Base-by-base conservation (phyloP, 2,113 vertebrate genomes). In the Ceyx cyanopectus region DNA sequence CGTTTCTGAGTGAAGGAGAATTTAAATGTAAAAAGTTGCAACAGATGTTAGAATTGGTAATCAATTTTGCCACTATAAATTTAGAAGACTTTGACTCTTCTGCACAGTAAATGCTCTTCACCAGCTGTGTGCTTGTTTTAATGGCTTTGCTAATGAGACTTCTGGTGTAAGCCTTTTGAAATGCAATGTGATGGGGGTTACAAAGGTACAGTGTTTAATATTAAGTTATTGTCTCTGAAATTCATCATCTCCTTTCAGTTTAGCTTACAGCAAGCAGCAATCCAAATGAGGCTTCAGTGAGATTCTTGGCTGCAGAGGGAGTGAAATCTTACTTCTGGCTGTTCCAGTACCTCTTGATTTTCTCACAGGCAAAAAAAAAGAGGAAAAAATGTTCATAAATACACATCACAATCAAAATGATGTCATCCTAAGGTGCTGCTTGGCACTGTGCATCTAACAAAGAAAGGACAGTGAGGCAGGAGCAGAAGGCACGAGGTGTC, bases 1-100 rank as follows among this genome's bases (percentile, higher is more conserved):
- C 74, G 53, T 51, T 92, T 88, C 70, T 54, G 76, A 91, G 84
- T 63, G n/a, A 75, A 88, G 37, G 60, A 88, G 90, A 96, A 89
- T 90, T 90, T 89, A 81, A 93, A 94, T 97, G 92, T 50, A 67
- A 65, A 93, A 93, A 94, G 81, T 67, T 96, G 58, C 78, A 93
- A 41, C 95, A 94, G 93, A 92, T 92, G 92, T 91, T 94, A 41
- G 89, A 85, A 89, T 91, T 87, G 30, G 91, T 89, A 96, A 96
- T 96, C 89, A 94, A 84, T 95, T 93, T 95, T 92, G 67, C 40
- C 60, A 75, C 90, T 62, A 43, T 92, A 91, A 95, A 93, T 96
- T 90, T 58, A 82, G 84, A 81, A 85, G 68, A 66, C 76, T 96
- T 85, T 94, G 77, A 89, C 65, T 95, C 63, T 81, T 68, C 65